Base-by-base conservation (phyloP, 2,113 vertebrate species). In the Arizona elegans region DNA sequence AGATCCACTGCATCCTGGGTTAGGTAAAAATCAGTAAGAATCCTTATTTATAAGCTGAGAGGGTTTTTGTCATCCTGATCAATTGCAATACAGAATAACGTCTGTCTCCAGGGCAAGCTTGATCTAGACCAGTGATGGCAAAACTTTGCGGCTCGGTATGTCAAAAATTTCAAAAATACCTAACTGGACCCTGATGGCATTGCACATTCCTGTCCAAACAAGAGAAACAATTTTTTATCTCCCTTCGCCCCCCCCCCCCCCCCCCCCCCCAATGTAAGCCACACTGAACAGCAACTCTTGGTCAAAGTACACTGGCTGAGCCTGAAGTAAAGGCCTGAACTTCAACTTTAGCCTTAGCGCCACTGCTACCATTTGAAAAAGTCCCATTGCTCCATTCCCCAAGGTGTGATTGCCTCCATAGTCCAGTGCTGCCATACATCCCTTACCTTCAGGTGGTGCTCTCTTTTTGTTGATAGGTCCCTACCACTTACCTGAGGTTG, bases 341-440 rank as follows among this genome's bases (percentile, higher is more conserved):
- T 70, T n/a, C 0, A 0, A n/a, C 12, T 15, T 15, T 70, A 70
- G 65, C 1, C 29, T 29, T 70, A 15, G 65, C 2, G 12, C 12
- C 5, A 15, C 12, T 6, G 29, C 29, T 70, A 12, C 65, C 29
- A 15, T 15, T 70, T 5, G 2, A 70, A 15, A 70, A 70, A 70
- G 65, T 1, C 0, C 23, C 2, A 0, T 70, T 0, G 0, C 0
- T 70, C 62, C 12, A 0, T 70, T 70, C 12, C 29, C 65, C 29
- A 70, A 70, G 29, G 10, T 1, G 29, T n/a, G 29, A n/a, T 70
- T 65, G 29, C 26, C 11, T 65, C 62, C 62, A 65, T 26, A 65
- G 5, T 5, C 12, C 65, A 70, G 65, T 70, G 65, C 65, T n/a
- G 29, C 65, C 29, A 2, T 70, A 12, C 12, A 70, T 15, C 5